These are phyloP conservation scores for Phragmatobia fuliginosa DNA, from an alignment of 2,888 invertebrate species.

Conservation along the genomic window DNA sequence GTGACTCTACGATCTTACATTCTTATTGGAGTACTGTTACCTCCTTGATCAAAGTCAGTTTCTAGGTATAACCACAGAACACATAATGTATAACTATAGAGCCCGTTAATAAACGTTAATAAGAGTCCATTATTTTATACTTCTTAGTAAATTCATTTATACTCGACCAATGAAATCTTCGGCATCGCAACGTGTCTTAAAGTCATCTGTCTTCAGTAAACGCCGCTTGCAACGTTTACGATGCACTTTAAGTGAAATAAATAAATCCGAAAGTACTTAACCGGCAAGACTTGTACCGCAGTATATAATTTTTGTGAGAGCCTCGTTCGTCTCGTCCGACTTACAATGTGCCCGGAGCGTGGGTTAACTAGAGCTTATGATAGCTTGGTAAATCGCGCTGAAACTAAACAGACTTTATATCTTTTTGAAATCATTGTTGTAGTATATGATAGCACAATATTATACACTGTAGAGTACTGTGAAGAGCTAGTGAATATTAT, in stretches of 20 bases:
- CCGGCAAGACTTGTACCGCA: constrained; percentile 42
- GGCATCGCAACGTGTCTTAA: constrained; percentile 25
- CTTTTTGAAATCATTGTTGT: constrained; percentile 1
- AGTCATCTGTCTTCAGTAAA: constrained; percentile 42
- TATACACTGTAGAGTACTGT: not conserved
- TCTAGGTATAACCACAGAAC: no score
- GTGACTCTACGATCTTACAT: not conserved
- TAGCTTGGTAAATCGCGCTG: constrained; percentile 29
- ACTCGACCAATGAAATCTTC: constrained; percentile 46
- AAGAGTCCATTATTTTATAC: constrained; percentile 42
- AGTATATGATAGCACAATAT: not conserved
- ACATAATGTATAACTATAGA: constrained; percentile 21
- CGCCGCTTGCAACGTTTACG: constrained; percentile 62
- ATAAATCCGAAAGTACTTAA: constrained; percentile 72
- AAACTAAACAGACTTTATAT: constrained; percentile 11
- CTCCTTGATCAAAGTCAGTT: constrained; percentile 12
- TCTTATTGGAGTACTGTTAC: not conserved
- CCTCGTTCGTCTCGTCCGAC: constrained; percentile 66
- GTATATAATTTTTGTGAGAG: constrained; percentile 74
- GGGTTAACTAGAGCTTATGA: constrained; percentile 45
- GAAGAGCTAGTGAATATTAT: not conserved
- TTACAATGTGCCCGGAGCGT: constrained; percentile 61
- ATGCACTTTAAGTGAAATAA: constrained; percentile 79
- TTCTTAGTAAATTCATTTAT: constrained; percentile 52
- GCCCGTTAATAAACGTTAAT: constrained; percentile 26